phyloP scores from a whole-genome alignment of 2,888 invertebrate genomes.

The Lissonota sp. region DNA sequence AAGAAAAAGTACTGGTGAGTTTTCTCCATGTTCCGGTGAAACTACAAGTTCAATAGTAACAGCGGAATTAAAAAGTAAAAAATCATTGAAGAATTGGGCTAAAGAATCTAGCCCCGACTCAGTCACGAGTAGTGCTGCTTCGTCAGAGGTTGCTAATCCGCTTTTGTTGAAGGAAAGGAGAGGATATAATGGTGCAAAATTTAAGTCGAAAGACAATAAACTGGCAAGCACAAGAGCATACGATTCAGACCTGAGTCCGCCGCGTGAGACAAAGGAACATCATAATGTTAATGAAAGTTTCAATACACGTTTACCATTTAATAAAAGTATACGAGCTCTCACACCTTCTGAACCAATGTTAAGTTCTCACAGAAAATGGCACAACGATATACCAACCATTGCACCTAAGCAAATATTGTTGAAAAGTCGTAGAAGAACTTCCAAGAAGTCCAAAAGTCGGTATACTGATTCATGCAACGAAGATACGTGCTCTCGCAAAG shows the following conservation, averaged over 20 bases:
- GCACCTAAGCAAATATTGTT: neutral
- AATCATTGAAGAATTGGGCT: conserved; percentile 19
- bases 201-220: conserved; percentile 35
- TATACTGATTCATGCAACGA: conserved; percentile 45
- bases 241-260: conserved; percentile 74
- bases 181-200: conserved; percentile 36
- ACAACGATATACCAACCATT: conserved; percentile 30
- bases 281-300: too few relatives aligned
- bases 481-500: conserved; percentile 1
- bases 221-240: neutral
- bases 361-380: conserved; percentile 61
- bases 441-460: neutral
- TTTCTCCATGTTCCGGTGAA: too few relatives aligned
- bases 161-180: conserved; percentile 19
- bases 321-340: conserved; percentile 40
- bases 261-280: conserved; percentile 24
- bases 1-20: too few relatives aligned
- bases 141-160: conserved; percentile 71
- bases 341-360: conserved; percentile 62
- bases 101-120: conserved; percentile 20
- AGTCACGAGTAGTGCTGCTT: conserved; percentile 55
- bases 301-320: conserved; percentile 38
- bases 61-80: conserved; percentile 5
- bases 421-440: neutral
- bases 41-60: too few relatives aligned